Evolutionary conservation across 2,113 vertebrate genomes (phyloP), one percentile per base, ranked within the genome.

Genomic region (Neotoma lepida): DNA sequence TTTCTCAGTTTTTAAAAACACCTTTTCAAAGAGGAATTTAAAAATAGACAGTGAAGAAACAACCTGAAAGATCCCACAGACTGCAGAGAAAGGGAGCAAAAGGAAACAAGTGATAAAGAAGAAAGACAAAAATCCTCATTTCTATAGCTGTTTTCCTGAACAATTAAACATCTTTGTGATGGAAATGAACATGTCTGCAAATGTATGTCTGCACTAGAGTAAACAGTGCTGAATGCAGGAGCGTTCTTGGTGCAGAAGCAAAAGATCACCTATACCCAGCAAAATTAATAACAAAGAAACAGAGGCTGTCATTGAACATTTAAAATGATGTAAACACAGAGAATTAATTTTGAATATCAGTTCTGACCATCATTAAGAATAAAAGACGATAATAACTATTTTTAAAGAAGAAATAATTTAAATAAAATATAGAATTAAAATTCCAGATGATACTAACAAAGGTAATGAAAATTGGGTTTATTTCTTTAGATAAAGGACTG

Each of bases 281-380:
- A 74, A 86, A 46, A 49, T 24, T 82, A 33, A 44, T 28, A 33
- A 64, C 51, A 87, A 58, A 87, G 46, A 86, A n/a, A 54, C 3
- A 22, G 41, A 76, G 24, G 33, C 49, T 44, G 4, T 26, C 73
- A 63, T 30, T 24, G 35, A 63, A 88, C 18, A 56, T 41, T 82
- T 81, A 14, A 68, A 87, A 93, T 70, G n/a, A 78, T 44, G 17
- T 88, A 71, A 81, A 81, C 46, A 93, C 15, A 70, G 41, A 93
- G 51, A 88, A 71, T 71, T 73, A 88, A 93, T 81, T 88, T 66
- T 71, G 9, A 87, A 12, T 22, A 49, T 68, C 63, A 58, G 15
- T 78, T 73, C 70, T 73, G 78, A 93, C 33, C 70, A 88, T 61
- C 58, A 88, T 61, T 88, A 71, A 81, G 81, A 71, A 61, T 22